Percentiles rank a stretch among this genome's conserved stretches.
These are phyloP conservation scores for Columba guinea DNA, from an alignment of 2,797 vertebrate genomes.

Conservation along the genomic window DNA sequence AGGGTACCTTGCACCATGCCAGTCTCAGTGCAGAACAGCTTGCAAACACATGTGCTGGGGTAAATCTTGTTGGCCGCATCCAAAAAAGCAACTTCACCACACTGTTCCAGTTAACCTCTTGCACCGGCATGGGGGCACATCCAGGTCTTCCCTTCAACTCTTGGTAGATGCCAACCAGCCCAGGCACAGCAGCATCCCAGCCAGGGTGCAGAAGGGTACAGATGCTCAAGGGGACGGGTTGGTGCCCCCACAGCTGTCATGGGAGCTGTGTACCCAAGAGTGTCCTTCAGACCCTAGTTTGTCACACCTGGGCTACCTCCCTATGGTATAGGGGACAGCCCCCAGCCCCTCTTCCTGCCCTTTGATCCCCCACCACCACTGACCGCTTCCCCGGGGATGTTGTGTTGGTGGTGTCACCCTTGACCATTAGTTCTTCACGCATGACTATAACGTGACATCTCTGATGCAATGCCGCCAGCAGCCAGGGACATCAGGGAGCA, in stretches of 20 bases:
- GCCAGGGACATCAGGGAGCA: neutral
- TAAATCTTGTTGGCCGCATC: neutral
- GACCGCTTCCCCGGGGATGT: conserved; percentile 52
- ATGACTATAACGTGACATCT: conserved; percentile 60
- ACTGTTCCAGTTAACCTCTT: too few relatives aligned
- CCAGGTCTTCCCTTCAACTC: neutral
- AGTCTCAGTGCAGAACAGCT: fast-evolving
- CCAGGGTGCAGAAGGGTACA: neutral
- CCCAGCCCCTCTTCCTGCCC: too few relatives aligned
- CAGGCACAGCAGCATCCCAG: neutral
- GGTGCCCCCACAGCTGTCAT: fast-evolving
- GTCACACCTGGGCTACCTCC: neutral
- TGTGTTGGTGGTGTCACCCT: conserved; percentile 59
- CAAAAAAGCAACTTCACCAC: fast-evolving
- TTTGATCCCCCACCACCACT: neutral
- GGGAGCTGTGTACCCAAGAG: neutral
- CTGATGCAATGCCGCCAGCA: conserved; percentile 10
- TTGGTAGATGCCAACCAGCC: neutral
- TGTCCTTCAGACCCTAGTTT: neutral
- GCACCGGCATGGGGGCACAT: fast-evolving
- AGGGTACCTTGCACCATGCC: fast-evolving
- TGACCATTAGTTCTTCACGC: conserved; percentile 67
- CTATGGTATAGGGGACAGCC: neutral
- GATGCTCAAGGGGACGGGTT: neutral
- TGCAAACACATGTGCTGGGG: fast-evolving